Evolutionary conservation across 2,113 vertebrate genomes (phyloP), one percentile per base, ranked within the genome.

Genomic region (Haplochromis vanheusdeni): DNA sequence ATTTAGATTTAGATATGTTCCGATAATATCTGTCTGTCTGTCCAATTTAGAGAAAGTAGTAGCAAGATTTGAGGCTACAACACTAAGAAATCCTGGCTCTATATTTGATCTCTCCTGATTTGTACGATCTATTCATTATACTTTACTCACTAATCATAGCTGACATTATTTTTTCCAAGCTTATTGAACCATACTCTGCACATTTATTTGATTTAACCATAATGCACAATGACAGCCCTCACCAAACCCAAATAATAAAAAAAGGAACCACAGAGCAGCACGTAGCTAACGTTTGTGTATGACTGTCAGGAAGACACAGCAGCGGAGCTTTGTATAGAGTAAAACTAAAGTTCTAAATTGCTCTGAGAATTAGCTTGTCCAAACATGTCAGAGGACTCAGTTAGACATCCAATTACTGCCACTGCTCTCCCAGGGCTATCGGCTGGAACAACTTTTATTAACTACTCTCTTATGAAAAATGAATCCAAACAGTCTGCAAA

Each of bases 391-490:
- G 86, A 89, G 89, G 89, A 96, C 94, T 95, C 91, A 81, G 93
- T 95, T 94, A 94, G 93, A 95, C 92, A 94, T 92, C 92, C 95
- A 96, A 96, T 96, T 96, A 96, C 81, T 51, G 92, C 90, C 21
- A 87, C 85, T 45, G 84, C 83, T 92, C 92, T 95, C 91, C 82
- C 86, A 73, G 85, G 92, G 91, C 88, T 87, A 91, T 90, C 86
- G 89, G 88, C 87, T 93, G 87, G 92, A 93, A 91, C 90, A 90
- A 92, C 93, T 94, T 92, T 94, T 92, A 95, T 95, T 93, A 95
- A 94, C 89, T 86, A 79, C 91, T 92, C 91, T 93, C 92, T 81
- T 89, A 94, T 92, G 86, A 92, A 95, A 94, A 87, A 94, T 92
- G 31, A 93, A 90, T 87, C 73, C 86, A 85, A 91, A 88, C 86